Conservation (phyloP, 2,888 invertebrate species). For the Nemapogon koenigi region DNA sequence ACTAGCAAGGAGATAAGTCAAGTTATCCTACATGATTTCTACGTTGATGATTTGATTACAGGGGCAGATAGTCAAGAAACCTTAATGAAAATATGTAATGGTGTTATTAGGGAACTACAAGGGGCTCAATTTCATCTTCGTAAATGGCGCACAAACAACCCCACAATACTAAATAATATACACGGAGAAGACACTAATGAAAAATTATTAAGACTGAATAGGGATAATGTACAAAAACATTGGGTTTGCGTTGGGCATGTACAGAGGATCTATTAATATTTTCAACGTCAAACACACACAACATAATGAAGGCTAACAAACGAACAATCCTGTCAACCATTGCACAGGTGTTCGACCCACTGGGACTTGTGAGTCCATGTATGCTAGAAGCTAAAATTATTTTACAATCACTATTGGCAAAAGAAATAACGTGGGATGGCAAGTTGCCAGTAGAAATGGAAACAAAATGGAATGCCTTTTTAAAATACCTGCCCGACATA, state of each 20-base stretch:
- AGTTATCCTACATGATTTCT: slow-evolving; percentile 16
- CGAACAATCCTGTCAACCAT: slow-evolving; percentile 18
- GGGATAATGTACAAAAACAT: neutral
- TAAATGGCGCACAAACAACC: slow-evolving; percentile 1
- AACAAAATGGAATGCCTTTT: neutral
- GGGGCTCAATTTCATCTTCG: slow-evolving; percentile 11
- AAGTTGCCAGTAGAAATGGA: neutral
- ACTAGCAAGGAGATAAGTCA: slow-evolving; percentile 10
- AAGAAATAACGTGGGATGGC: slow-evolving; percentile 3
- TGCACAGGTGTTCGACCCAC: slow-evolving; percentile 20
- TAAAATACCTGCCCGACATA: neutral
- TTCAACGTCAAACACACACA: neutral
- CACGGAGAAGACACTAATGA: neutral
- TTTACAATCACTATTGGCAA: slow-evolving; percentile 9
- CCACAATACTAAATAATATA: neutral
- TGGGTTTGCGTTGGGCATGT: slow-evolving; percentile 1
- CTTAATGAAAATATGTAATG: slow-evolving; percentile 13
- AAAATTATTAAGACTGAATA: neutral
- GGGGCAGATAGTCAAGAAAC: slow-evolving; percentile 13
- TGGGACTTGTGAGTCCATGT: slow-evolving; percentile 19
- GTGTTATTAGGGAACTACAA: slow-evolving; percentile 14
- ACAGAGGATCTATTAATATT: neutral
- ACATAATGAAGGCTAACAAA: slow-evolving; percentile 17
- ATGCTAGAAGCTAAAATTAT: slow-evolving; percentile 7
- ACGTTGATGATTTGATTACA: slow-evolving; percentile 18